A percentile compares a stretch with the other conserved stretches of the same genome.
These are phyloP conservation scores for Argopecten irradians DNA, from an alignment of 1,140 invertebrate species.

Conservation along the genomic window DNA sequence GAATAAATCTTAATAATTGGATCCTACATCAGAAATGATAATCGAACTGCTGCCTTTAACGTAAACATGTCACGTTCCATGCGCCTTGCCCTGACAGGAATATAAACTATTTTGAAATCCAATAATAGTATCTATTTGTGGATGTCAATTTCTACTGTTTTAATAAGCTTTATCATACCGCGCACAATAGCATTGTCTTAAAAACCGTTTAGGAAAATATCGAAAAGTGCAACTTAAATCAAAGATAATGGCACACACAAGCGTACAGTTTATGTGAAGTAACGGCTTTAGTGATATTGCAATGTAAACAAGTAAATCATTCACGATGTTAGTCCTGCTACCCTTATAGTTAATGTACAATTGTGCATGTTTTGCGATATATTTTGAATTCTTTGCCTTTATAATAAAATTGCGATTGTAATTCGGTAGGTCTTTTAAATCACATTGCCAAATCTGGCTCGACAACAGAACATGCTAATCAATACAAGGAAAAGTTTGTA, in stretches of 20 bases:
- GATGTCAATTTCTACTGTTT: neutral
- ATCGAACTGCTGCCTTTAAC: neutral
- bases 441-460: no score
- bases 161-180: neutral
- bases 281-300: neutral
- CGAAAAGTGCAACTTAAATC: neutral
- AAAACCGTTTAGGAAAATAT: neutral
- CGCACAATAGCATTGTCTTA: neutral
- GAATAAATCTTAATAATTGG: neutral
- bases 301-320: neutral
- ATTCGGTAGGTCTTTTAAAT: no score
- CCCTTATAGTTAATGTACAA: neutral
- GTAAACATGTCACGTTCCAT: neutral
- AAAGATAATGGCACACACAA: neutral
- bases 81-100: neutral
- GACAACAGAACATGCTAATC: no score
- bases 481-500: no score
- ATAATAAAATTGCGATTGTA: neutral
- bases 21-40: neutral
- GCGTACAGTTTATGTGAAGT: neutral
- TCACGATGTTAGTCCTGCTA: neutral
- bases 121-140: conserved; percentile 2
- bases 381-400: neutral
- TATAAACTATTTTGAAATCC: neutral
- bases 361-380: neutral